These are phyloP conservation scores for Ispidina picta DNA, from an alignment of 2,797 vertebrate genomes.

Conservation along the genomic window DNA sequence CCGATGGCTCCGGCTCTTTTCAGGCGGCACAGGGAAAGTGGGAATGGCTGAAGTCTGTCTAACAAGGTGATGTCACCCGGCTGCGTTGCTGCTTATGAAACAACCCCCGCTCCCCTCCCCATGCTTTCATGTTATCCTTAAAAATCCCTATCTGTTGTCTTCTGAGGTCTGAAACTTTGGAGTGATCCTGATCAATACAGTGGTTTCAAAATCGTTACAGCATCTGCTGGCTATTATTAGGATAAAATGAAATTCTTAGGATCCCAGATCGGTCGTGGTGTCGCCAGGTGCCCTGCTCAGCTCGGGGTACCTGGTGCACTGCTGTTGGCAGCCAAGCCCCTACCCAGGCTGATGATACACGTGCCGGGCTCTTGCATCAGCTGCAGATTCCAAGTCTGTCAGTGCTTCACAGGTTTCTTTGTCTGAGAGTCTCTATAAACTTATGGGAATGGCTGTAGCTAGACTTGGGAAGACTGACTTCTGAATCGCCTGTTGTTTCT, in stretches of 20 bases:
- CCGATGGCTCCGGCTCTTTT: not conserved
- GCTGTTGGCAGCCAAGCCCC: not conserved
- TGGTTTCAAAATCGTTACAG: not conserved
- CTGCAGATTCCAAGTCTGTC: not conserved
- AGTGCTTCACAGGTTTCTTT: not conserved
- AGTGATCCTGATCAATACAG: not conserved
- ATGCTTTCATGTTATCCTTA: not conserved
- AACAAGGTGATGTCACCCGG: not conserved
- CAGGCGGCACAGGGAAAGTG: not conserved
- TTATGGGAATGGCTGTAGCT: not conserved
- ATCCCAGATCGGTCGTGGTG: constrained; percentile 2
- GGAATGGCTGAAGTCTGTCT: not conserved
- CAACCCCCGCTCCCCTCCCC: not conserved
- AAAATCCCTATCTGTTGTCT: not conserved
- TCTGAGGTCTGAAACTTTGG: not conserved
- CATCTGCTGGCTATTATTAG: constrained; percentile 26
- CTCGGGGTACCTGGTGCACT: constrained; percentile 7
- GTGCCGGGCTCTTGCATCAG: not conserved
- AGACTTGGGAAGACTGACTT: not conserved
- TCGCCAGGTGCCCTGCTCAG: not conserved
- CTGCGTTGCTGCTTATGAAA: not conserved
- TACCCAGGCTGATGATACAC: not conserved
- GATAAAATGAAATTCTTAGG: constrained; percentile 33
- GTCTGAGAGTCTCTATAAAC: not conserved
- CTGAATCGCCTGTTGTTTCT: not conserved